Conservation (phyloP, 2,113 vertebrate species). For the Pterophyllum scalare region DNA sequence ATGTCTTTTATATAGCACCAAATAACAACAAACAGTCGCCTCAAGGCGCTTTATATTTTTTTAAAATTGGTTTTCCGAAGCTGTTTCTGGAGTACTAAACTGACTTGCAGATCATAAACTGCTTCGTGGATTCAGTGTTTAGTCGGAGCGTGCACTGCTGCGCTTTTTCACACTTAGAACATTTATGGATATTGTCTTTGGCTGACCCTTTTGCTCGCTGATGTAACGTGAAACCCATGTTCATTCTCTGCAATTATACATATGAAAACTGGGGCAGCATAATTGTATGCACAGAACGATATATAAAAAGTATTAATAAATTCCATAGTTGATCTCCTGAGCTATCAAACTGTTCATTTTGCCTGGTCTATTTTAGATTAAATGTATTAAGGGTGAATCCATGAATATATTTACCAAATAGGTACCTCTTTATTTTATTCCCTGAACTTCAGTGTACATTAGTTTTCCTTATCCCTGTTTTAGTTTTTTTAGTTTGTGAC, state of each 20-base stretch:
- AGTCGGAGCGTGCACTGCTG: neutral
- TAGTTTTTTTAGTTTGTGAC: neutral
- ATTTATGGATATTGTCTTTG: neutral
- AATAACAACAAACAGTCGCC: too few species aligned
- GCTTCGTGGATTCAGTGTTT: neutral
- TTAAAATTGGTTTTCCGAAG: neutral
- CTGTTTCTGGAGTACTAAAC: neutral
- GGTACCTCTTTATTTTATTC: neutral
- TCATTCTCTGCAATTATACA: neutral
- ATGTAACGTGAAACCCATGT: neutral
- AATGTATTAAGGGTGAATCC: neutral
- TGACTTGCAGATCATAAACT: neutral
- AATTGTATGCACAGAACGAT: neutral
- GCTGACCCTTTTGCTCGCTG: neutral
- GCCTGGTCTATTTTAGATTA: neutral
- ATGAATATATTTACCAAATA: neutral
- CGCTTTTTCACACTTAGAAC: neutral
- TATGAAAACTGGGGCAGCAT: neutral
- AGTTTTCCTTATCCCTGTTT: neutral
- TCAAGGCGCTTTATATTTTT: neutral
- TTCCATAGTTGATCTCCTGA: neutral
- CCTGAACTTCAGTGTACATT: neutral
- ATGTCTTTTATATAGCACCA: too few species aligned
- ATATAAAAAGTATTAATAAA: neutral
- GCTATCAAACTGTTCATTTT: neutral